Conservation (phyloP, 2,113 vertebrate species). For the Petrocephalus zakoni region DNA sequence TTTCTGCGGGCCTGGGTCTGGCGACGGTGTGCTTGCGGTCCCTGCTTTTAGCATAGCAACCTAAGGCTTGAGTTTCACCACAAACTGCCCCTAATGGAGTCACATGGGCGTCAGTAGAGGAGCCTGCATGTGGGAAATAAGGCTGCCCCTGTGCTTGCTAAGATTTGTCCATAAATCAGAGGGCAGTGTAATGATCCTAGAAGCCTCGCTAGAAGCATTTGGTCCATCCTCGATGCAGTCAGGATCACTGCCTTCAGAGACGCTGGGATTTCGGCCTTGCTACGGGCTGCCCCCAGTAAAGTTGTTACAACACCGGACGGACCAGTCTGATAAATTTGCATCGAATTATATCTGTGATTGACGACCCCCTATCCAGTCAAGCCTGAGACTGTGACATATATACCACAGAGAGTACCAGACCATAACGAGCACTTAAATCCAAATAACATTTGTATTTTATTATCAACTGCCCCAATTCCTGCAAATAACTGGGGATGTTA, state of each 20-base stretch:
- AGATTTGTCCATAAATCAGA: not conserved
- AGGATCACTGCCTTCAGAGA: not conserved
- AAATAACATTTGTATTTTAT: not conserved
- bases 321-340: not conserved
- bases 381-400: not conserved
- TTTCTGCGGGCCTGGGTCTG: not conserved
- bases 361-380: not conserved
- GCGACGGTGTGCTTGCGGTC: not conserved
- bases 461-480: not conserved
- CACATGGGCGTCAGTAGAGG: not conserved
- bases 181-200: not conserved
- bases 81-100: not conserved
- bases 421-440: not conserved
- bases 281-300: not conserved
- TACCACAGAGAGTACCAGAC: not conserved
- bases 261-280: not conserved
- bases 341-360: not conserved
- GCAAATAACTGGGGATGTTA: not conserved
- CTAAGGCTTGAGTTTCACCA: not conserved
- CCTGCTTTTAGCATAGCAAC: not conserved
- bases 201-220: not conserved
- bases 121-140: not conserved
- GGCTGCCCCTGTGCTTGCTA: not conserved
- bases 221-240: not conserved
- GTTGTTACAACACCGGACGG: not conserved